Base-by-base conservation (phyloP, 1,140 invertebrate genomes). In the Telenomus remus region DNA sequence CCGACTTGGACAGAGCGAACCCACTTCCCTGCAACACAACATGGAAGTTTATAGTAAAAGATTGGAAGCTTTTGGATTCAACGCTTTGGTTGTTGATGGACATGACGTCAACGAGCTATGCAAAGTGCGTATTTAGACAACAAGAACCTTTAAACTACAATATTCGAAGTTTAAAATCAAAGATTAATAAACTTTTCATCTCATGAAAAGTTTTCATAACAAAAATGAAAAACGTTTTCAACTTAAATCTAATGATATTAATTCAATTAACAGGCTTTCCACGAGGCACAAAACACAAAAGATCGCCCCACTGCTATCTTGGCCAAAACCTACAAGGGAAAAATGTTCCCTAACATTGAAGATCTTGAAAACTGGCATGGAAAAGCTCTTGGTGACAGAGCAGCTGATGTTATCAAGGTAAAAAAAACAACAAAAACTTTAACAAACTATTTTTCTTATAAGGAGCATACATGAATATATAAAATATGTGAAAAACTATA, bases 301-400 rank as follows among this genome's bases (percentile, higher is more conserved):
- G 95, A 91, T 35, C 94, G 94, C 82, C 98, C 98, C 19, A 98
- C 97, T 11, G 97, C 95, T 48, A 91, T 99, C 37, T 88, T 99
- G 50, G 96, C 96, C 16, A 98, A 98, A 89, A 99, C 98, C 0
- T 97, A 92, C 84, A 99, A 99, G 88, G 98, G 98, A 4, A 95
- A 93, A 83, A 92, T 94, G 71, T 97, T 97, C 85, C 91, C 92
- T 53, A 90, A 91, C 33, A 96, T 99, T 82, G 97, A 98, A 87
- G 95, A 99, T 88, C 47, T 91, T 68, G 94, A 97, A 48, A 97
- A 98, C 84, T 99, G 97, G 97, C 98, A 99, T 85, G 98, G 98
- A 42, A 99, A 99, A 84, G 92, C 98, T 0, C 87, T 99, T 19
- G 96, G 96, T 1, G 92, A 91, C 34, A 94, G 97, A 79, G 92